These are phyloP conservation scores for Lymantria dispar DNA, from an alignment of 2,888 invertebrate genomes.

Conservation along the genomic window DNA sequence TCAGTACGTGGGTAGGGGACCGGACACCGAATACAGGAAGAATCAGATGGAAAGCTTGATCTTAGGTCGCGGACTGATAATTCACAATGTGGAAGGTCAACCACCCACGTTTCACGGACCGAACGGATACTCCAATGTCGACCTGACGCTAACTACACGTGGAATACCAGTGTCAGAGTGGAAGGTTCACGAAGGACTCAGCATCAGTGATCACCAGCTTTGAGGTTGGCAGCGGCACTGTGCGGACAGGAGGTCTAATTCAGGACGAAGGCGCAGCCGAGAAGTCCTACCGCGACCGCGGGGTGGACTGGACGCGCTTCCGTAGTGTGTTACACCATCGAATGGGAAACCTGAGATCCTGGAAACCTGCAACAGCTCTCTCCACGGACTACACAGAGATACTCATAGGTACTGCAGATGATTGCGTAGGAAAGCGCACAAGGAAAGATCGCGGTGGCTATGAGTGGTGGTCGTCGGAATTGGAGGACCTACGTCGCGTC, in stretches of 20 bases:
- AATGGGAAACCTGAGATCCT: too few relatives aligned
- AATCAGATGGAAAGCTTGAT: not conserved
- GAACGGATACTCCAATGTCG: constrained; percentile 27
- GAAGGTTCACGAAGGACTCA: constrained; percentile 16
- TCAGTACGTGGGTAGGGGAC: not conserved
- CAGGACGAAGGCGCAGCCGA: constrained; percentile 10
- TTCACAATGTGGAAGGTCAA: not conserved
- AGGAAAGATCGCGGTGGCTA: too few relatives aligned
- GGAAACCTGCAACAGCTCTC: not conserved
- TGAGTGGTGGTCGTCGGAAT: too few relatives aligned
- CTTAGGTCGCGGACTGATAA: not conserved
- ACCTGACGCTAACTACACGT: constrained; percentile 20
- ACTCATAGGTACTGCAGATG: too few relatives aligned
- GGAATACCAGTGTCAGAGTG: constrained; percentile 14
- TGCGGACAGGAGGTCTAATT: not conserved
- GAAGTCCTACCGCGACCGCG: too few relatives aligned
- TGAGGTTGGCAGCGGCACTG: not conserved
- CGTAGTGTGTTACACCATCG: too few relatives aligned
- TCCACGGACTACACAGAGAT: too few relatives aligned
- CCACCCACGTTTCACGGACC: constrained; percentile 13
- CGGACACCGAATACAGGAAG: not conserved
- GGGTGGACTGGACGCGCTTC: too few relatives aligned
- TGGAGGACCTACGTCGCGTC: too few relatives aligned
- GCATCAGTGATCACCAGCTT: constrained; percentile 24
- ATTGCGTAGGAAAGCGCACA: too few relatives aligned